phyloP scores from a whole-genome alignment of 2,113 vertebrate genomes.

The Nestor notabilis region DNA sequence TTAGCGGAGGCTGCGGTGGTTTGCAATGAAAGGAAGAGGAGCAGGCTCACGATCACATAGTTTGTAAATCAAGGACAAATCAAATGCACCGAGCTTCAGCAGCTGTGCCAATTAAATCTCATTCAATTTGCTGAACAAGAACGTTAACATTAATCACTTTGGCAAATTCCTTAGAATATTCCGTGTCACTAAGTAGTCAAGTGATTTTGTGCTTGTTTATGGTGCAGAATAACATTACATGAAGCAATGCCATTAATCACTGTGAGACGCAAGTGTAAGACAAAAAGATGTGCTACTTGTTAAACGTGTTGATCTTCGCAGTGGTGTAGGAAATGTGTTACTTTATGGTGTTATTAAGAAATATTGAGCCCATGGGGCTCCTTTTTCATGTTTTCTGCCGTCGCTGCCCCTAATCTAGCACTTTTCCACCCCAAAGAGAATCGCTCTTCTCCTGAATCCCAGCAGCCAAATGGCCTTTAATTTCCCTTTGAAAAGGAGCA shows the following conservation, averaged over 20 bases:
- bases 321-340: neutral
- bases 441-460: neutral
- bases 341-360: neutral
- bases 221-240: neutral
- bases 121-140: conserved; percentile 32
- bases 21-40: neutral
- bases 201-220: conserved; percentile 24
- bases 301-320: neutral
- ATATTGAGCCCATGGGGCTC: neutral
- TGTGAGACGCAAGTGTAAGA: neutral
- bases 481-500: neutral
- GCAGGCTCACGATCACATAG: neutral
- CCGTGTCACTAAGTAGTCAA: neutral
- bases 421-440: neutral
- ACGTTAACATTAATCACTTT: conserved; percentile 19
- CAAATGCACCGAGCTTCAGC: conserved; percentile 10
- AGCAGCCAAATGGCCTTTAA: neutral
- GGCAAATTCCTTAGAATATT: conserved; percentile 32
- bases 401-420: fast-evolving
- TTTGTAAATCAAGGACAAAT: conserved; percentile 18
- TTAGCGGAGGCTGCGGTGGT: neutral
- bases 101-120: conserved; percentile 41
- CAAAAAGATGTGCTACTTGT: neutral
- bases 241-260: neutral
- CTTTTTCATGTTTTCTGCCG: neutral